These are phyloP conservation scores for Agrenia bidenticulata DNA, from an alignment of 2,888 invertebrate species.

Conservation along the genomic window DNA sequence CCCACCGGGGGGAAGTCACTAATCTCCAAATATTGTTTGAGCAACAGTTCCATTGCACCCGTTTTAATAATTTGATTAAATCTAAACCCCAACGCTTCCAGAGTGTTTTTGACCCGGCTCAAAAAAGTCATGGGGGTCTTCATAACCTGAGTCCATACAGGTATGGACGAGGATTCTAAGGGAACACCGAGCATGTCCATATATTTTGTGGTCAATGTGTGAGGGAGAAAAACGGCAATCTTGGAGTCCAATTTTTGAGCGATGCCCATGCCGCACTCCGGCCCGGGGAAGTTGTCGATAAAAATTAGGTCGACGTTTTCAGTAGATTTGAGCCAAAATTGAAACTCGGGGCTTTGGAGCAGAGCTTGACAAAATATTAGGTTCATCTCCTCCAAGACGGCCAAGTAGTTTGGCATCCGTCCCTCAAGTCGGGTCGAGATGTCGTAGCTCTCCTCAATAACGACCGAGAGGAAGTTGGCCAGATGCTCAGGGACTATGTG, in stretches of 20 bases:
- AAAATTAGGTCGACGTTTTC: neutral
- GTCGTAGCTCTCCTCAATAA: constrained; percentile 23
- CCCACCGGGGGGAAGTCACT: constrained; percentile 14
- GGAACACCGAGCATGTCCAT: constrained; percentile 27
- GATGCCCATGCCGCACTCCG: neutral
- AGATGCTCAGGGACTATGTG: constrained; percentile 22
- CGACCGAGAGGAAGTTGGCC: constrained; percentile 3
- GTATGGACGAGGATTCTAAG: constrained; percentile 33
- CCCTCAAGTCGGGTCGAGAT: constrained; percentile 16
- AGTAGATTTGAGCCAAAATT: constrained; percentile 59
- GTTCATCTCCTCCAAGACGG: neutral
- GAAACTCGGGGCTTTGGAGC: constrained; percentile 1
- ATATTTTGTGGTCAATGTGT: constrained; percentile 21
- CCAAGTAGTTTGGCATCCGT: neutral
- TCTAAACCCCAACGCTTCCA: constrained; percentile 8
- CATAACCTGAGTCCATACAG: constrained; percentile 19
- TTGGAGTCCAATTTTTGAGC: constrained; percentile 8
- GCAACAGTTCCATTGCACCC: neutral
- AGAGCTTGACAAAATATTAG: neutral
- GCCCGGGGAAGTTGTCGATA: neutral
- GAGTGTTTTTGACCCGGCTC: constrained; percentile 14
- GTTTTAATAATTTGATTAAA: constrained; percentile 4
- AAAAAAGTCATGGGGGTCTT: constrained; percentile 20
- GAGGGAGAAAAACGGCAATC: neutral
- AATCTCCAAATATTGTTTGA: neutral